phyloP scores from a whole-genome alignment of 2,797 vertebrate genomes.

The Poeciliopsis infans region DNA sequence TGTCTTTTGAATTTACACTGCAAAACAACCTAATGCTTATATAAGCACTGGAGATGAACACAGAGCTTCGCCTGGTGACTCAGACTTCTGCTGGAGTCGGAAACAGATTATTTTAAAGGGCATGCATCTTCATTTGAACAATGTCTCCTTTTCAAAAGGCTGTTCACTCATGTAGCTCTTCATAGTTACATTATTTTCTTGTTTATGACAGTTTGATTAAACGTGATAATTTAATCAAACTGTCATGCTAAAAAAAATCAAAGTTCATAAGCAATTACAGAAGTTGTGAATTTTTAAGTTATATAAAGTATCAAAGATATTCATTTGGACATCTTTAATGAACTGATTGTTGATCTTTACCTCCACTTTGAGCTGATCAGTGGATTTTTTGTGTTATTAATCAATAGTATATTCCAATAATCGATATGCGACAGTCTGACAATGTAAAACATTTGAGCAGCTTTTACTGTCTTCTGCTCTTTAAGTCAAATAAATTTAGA shows the following conservation, averaged over 20 bases:
- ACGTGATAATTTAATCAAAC: no score
- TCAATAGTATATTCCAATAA: background rate
- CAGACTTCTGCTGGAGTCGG: conserved; percentile 31
- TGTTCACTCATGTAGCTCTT: background rate
- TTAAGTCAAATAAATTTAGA: no score
- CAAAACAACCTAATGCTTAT: conserved; percentile 65
- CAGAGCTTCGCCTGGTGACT: conserved; percentile 48
- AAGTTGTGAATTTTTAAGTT: background rate
- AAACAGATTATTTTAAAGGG: conserved; percentile 8
- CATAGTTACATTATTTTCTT: background rate
- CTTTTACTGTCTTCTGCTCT: no score
- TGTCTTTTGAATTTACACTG: conserved; percentile 73
- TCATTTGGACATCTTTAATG: background rate
- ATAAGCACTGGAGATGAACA: conserved; percentile 44
- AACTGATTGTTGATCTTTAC: background rate
- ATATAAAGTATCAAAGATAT: background rate
- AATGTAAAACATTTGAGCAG: no score
- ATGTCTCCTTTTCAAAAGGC: background rate
- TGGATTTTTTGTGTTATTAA: background rate
- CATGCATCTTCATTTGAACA: background rate
- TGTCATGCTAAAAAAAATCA: background rate
- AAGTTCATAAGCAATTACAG: background rate
- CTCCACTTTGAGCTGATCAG: background rate
- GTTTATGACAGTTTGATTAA: background rate
- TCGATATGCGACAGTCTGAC: background rate